Conservation (phyloP, 2,113 vertebrate species). For the Syrmaticus mikado region DNA sequence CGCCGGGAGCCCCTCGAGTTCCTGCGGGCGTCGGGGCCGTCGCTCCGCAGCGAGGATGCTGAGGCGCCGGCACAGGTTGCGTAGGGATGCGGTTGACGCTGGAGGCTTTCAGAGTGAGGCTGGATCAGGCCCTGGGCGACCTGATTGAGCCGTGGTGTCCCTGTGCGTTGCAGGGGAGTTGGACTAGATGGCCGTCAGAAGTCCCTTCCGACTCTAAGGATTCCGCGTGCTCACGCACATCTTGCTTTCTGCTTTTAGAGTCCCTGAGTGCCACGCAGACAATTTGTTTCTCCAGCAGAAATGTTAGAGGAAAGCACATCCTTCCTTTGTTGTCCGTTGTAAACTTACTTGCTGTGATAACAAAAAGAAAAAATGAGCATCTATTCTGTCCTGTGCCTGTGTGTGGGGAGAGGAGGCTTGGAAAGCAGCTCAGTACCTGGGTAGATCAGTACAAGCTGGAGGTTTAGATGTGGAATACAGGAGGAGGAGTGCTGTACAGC, state of each 20-base stretch:
- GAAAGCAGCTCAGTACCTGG: not conserved
- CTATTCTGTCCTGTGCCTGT: not conserved
- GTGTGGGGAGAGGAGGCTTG: fast-evolving
- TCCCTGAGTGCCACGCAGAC: not conserved
- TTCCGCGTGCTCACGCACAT: not conserved
- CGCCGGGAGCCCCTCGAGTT: no score
- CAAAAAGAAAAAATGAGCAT: not conserved
- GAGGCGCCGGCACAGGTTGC: no score
- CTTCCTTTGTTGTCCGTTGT: not conserved
- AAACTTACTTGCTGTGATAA: not conserved
- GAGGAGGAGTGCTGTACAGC: not conserved
- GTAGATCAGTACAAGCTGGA: not conserved
- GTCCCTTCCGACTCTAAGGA: no score
- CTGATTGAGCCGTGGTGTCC: no score
- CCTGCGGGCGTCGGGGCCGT: fast-evolving
- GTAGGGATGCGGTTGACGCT: no score
- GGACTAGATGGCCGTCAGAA: no score
- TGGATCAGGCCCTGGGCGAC: no score
- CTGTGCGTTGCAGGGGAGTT: no score
- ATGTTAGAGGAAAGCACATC: not conserved
- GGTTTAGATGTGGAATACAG: not conserved
- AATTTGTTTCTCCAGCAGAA: not conserved
- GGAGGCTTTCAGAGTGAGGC: no score
- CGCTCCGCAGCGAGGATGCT: fast-evolving
- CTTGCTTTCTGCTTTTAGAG: not conserved